These are phyloP conservation scores for Hoplostethus mediterraneus DNA, from an alignment of 2,797 vertebrate genomes.

Conservation along the genomic window DNA sequence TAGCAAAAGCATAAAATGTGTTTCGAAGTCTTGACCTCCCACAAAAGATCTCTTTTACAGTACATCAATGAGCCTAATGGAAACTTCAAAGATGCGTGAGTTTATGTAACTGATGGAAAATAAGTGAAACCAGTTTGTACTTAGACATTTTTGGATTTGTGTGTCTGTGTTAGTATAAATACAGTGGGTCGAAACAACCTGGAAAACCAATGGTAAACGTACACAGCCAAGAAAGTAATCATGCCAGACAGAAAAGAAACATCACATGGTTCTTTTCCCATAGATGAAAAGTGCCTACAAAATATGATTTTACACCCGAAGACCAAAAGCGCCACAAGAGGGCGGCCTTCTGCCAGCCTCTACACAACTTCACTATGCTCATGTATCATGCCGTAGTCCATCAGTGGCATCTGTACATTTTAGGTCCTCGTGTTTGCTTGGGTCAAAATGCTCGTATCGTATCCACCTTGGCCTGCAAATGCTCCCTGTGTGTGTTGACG, in stretches of 20 bases:
- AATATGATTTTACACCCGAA: conserved; percentile 73
- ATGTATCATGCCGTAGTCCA: conserved; percentile 50
- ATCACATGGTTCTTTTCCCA: conserved; percentile 69
- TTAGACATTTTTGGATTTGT: conserved; percentile 38
- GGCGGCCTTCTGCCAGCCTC: conserved; percentile 29
- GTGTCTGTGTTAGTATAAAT: conserved; percentile 71
- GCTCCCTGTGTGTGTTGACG: conserved; percentile 52
- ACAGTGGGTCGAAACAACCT: conserved; percentile 65
- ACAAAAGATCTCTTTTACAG: conserved; percentile 71
- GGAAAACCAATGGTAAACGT: conserved; percentile 69
- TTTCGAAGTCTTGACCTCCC: conserved; percentile 74
- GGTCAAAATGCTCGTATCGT: conserved; percentile 56
- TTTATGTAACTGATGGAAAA: conserved; percentile 42
- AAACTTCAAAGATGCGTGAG: conserved; percentile 50
- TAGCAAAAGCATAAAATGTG: conserved; percentile 57
- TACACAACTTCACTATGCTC: conserved; percentile 48
- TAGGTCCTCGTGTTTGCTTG: conserved; percentile 62
- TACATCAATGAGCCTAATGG: conserved; percentile 67
- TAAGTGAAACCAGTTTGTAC: conserved; percentile 51
- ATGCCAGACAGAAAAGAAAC: conserved; percentile 73
- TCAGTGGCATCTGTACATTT: conserved; percentile 73
- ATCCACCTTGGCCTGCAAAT: conserved; percentile 58
- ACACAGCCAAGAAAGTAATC: conserved; percentile 76
- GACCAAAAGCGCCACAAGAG: conserved; percentile 76
- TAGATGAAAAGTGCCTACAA: conserved; percentile 76